Evolutionary conservation across 92 coral and sea anemone genomes (phyloP).

Genomic region (Metridium senile): DNA sequence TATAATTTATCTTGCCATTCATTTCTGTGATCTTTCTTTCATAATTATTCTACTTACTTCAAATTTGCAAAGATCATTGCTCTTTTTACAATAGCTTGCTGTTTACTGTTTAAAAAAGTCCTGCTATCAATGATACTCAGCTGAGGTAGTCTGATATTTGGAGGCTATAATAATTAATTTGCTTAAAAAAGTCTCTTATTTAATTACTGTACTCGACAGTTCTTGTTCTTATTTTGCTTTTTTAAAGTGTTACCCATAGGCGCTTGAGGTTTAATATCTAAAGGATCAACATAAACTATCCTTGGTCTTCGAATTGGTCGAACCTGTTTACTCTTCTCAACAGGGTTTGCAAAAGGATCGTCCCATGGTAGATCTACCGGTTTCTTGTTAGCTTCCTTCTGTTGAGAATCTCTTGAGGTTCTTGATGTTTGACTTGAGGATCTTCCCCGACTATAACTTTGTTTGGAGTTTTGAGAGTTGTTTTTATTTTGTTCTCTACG

Average conservation of each 20-base stretch:
- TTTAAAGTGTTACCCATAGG: slow-evolving; percentile 17
- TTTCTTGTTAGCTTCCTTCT: slow-evolving; percentile 56
- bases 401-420: slow-evolving; percentile 48
- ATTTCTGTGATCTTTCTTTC: too few relatives aligned
- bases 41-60: too few relatives aligned
- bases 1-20: too few relatives aligned
- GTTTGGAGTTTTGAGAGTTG: slow-evolving; percentile 18
- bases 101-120: too few relatives aligned
- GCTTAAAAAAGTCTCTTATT: not conserved
- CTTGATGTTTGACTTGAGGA: slow-evolving; percentile 38
- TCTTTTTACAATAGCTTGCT: too few relatives aligned
- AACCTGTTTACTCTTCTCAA: slow-evolving; percentile 70
- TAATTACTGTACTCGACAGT: slow-evolving; percentile 77
- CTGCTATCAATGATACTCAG: too few relatives aligned
- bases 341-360: slow-evolving; percentile 98
- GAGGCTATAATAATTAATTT: too few relatives aligned
- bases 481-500: slow-evolving; percentile 11
- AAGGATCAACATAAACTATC: slow-evolving; percentile 48
- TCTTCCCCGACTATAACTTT: not conserved
- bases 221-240: slow-evolving; percentile 63
- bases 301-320: slow-evolving; percentile 69
- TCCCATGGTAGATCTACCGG: slow-evolving; percentile 92
- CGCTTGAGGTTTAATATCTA: slow-evolving; percentile 18
- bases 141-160: not conserved
- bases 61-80: too few relatives aligned